Base-by-base conservation (phyloP, 2,888 invertebrate species). In the Cryptus viduatorius region DNA sequence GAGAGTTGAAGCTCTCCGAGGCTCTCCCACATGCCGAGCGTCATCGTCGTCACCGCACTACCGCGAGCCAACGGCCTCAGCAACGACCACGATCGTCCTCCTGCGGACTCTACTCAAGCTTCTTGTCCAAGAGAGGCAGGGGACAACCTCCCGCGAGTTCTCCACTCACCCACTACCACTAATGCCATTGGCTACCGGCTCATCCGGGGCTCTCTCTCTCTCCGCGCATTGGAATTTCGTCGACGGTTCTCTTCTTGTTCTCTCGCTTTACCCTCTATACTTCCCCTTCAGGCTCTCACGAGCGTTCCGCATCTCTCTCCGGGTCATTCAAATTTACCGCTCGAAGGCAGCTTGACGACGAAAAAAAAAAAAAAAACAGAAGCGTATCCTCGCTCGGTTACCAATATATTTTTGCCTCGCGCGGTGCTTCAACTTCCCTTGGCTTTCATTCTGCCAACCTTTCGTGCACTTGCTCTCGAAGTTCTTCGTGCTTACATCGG, bases 311-410 rank as follows among this genome's bases (percentile, higher is more conserved):
- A 2, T 44, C 85, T 85, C 81, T 73, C 46, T 44, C 42, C 81
- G 78, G 83, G 82, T 85, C 87, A 89, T 90, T 91, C 89, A 88
- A 89, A 89, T 89, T 89, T 82, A 83, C 82, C 87, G 88, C 89
- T 88, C 86, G 82, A 87, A 87, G 87, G 86, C 86, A 87, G 87
- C 77, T 87, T 73, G 73, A 78, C 59, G 59, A 61, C 14, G 1
- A 61, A n/a, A 61, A 61, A 61, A 31, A 48, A 10, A 48, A 10
- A 12, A 12, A 48, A 37, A 37, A 37, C 0, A 65, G 42, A 50
- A 16, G n/a, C 37, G 50, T 31, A 50, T 31, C 69, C 19, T 31
- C 16, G 37, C 10, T 10, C 12, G 29, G 14, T 71, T 42, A 12
- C 4, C 10, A 3, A 19, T 42, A n/a, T 24, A 24, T 53, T 42